These are phyloP conservation scores for Diachasmimorpha longicaudata DNA, from an alignment of 1,140 invertebrate species.

Conservation along the genomic window DNA sequence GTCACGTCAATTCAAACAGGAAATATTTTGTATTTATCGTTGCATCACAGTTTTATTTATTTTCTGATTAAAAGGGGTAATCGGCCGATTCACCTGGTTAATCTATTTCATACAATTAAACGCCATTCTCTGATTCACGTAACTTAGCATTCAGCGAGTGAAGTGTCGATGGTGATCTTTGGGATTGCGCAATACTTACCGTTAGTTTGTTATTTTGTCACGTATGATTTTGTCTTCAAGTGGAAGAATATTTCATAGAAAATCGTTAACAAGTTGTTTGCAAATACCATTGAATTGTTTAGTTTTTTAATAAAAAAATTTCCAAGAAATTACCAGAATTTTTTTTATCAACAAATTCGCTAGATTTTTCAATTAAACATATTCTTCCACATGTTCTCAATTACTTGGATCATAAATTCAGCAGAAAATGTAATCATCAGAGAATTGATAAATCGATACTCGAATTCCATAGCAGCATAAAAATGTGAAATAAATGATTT, in stretches of 20 bases:
- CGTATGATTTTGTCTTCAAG: background rate
- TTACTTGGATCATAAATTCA: too few species aligned
- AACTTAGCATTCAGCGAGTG: background rate
- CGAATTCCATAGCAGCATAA: too few species aligned
- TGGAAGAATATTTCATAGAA: background rate
- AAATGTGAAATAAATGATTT: background rate
- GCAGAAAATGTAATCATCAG: too few species aligned
- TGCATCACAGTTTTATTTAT: background rate
- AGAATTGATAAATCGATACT: too few species aligned
- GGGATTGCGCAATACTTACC: background rate
- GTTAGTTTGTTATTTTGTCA: background rate
- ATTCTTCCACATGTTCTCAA: too few species aligned
- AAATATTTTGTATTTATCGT: background rate
- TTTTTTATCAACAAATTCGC: too few species aligned
- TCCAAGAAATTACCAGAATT: too few species aligned
- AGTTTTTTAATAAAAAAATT: too few species aligned
- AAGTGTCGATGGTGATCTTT: background rate
- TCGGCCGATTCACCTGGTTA: background rate
- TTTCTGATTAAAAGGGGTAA: background rate
- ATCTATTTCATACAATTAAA: slow-evolving; percentile 11
- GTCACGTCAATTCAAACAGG: background rate
- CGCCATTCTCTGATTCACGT: background rate
- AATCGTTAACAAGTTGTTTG: background rate
- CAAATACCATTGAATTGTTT: background rate
- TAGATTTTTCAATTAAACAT: too few species aligned